Percentiles rank a stretch among this genome's conserved stretches.
Evolutionary conservation across 2,888 invertebrate genomes (phyloP).

Genomic region (Pristionchus exspectatus): DNA sequence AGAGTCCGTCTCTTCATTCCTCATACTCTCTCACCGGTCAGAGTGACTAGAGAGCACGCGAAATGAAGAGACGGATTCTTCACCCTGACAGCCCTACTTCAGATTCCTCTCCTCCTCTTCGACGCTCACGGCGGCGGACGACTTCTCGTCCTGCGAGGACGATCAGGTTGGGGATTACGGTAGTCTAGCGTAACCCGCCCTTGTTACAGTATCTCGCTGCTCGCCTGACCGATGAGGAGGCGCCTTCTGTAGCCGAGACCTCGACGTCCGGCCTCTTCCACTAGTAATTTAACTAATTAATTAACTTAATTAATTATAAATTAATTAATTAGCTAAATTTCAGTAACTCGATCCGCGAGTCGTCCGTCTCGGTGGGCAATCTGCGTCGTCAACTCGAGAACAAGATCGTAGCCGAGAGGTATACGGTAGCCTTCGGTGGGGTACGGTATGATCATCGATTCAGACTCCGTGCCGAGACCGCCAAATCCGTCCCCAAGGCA

Average conservation of each 20-base stretch:
- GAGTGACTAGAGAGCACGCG: too few species aligned
- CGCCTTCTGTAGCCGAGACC: neutral
- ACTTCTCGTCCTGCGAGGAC: conserved; percentile 20
- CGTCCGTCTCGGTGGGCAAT: conserved; percentile 1
- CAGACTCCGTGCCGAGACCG: neutral
- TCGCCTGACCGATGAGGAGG: neutral
- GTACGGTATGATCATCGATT: neutral
- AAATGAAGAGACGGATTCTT: neutral
- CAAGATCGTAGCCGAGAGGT: neutral
- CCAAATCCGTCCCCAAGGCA: too few species aligned
- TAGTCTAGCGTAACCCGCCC: neutral
- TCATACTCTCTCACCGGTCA: too few species aligned
- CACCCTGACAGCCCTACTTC: neutral
- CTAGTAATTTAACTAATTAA: neutral
- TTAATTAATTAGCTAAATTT: neutral
- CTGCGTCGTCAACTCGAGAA: conserved; percentile 23
- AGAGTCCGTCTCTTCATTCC: too few species aligned
- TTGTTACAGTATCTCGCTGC: conserved; percentile 20
- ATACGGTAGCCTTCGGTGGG: neutral
- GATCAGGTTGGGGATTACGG: conserved; percentile 9
- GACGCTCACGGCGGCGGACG: neutral
- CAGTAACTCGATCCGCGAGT: conserved; percentile 41
- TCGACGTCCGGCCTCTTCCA: conserved; percentile 47
- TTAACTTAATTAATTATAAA: neutral
- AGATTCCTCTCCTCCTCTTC: neutral